Evolutionary conservation across 2,797 vertebrate genomes (phyloP).

Genomic region (Taenioides sp.): DNA sequence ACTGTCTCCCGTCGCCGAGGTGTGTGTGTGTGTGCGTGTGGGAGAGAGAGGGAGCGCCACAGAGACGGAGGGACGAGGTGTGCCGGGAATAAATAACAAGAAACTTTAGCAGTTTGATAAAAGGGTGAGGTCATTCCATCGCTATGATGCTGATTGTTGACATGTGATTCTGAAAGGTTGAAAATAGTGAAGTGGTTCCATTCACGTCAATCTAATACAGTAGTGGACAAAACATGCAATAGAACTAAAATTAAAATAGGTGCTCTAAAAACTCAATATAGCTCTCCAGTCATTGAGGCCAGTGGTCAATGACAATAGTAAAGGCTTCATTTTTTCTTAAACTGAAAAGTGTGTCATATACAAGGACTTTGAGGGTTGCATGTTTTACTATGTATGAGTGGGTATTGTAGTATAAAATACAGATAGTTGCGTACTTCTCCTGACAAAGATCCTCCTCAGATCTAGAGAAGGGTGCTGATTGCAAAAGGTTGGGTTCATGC

Average conservation of each 20-base stretch:
- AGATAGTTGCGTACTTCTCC: neutral
- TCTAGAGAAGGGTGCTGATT: too few species aligned
- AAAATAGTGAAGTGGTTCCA: neutral
- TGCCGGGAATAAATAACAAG: slow-evolving; percentile 32
- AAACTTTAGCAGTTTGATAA: slow-evolving; percentile 1
- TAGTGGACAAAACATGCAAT: neutral
- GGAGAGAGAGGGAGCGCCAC: slow-evolving; percentile 3
- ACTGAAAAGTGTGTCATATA: too few species aligned
- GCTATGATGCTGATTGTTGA: neutral
- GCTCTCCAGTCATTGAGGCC: neutral
- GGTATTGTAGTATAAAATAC: neutral
- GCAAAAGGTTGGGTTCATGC: too few species aligned
- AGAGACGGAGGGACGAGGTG: slow-evolving; percentile 27
- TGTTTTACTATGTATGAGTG: neutral
- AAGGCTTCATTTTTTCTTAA: neutral
- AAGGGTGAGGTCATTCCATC: neutral
- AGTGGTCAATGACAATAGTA: neutral
- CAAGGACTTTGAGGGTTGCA: neutral
- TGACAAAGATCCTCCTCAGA: too few species aligned
- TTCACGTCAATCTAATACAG: neutral
- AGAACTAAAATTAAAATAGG: neutral
- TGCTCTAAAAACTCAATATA: neutral
- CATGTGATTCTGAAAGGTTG: neutral
- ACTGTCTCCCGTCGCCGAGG: slow-evolving; percentile 40
- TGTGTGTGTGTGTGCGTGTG: slow-evolving; percentile 27